Percentiles rank a stretch among this genome's conserved stretches.
Conservation (phyloP, 2,113 vertebrate species). For the Engystomops pustulosus region DNA sequence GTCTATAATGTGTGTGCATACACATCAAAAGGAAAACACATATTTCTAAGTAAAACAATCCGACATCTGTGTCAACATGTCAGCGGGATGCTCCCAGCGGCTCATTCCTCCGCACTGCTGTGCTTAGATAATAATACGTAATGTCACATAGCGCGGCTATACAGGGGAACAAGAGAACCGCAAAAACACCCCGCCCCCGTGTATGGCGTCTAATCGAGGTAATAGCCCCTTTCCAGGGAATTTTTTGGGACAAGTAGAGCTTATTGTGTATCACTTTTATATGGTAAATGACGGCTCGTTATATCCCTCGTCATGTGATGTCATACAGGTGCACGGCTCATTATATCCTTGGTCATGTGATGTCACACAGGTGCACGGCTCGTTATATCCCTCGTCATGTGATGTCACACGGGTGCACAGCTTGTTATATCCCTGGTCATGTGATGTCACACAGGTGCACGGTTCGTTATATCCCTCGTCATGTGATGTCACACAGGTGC, state of each 20-base stretch:
- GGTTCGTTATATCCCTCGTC: too few species aligned
- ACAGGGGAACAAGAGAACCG: neutral
- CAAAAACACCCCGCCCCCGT: neutral
- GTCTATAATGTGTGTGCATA: conserved; percentile 16
- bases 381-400: too few species aligned
- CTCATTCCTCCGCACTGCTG: conserved; percentile 14
- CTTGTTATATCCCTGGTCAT: too few species aligned
- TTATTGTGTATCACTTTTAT: neutral
- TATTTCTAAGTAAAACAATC: conserved; percentile 18
- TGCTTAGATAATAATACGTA: conserved; percentile 19
- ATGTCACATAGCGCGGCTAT: neutral
- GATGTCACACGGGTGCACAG: too few species aligned
- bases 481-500: too few species aligned
- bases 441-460: too few species aligned
- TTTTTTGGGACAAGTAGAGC: neutral
- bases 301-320: too few species aligned
- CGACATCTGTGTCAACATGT: conserved; percentile 45
- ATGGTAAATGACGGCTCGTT: too few species aligned
- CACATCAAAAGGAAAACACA: conserved; percentile 26
- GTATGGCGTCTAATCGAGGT: neutral
- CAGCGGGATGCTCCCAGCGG: neutral
- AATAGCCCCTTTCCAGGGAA: neutral
- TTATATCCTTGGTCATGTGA: too few species aligned
- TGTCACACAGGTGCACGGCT: too few species aligned
- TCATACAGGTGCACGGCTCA: too few species aligned